These are phyloP conservation scores for Rhipidura dahli DNA, from an alignment of 2,113 vertebrate species.

Conservation along the genomic window DNA sequence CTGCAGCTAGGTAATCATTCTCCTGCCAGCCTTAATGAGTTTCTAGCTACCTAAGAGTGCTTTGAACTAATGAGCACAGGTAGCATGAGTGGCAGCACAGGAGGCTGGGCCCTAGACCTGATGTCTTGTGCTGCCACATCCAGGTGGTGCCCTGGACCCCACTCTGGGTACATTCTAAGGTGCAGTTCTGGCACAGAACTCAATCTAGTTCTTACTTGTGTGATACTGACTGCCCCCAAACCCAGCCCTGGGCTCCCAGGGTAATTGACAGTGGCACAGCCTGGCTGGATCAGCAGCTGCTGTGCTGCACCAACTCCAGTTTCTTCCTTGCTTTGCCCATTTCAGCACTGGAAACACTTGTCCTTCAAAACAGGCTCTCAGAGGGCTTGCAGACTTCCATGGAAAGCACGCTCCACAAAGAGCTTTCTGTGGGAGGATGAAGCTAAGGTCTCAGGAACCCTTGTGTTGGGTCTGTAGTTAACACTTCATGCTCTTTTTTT, in stretches of 20 bases:
- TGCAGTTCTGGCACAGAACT: background rate
- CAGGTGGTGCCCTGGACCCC: background rate
- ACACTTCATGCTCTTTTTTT: background rate
- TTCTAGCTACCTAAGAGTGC: background rate
- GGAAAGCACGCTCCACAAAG: background rate
- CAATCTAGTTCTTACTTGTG: background rate
- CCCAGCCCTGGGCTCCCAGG: background rate
- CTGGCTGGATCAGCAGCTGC: background rate
- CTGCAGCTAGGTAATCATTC: background rate
- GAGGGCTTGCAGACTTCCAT: background rate
- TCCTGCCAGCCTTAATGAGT: background rate
- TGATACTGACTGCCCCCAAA: background rate
- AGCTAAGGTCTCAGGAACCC: background rate
- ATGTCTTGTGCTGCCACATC: background rate
- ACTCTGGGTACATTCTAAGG: background rate
- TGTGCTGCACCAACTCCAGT: background rate
- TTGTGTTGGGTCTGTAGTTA: background rate
- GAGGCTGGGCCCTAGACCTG: background rate
- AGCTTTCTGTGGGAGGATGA: background rate
- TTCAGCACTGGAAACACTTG: background rate
- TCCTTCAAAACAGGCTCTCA: background rate
- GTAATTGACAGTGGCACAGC: background rate
- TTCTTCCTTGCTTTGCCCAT: background rate
- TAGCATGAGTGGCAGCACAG: rapidly evolving
- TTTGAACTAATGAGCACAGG: background rate